phyloP scores from a whole-genome alignment of 1,140 invertebrate genomes.

The Parapsyche elsis region DNA sequence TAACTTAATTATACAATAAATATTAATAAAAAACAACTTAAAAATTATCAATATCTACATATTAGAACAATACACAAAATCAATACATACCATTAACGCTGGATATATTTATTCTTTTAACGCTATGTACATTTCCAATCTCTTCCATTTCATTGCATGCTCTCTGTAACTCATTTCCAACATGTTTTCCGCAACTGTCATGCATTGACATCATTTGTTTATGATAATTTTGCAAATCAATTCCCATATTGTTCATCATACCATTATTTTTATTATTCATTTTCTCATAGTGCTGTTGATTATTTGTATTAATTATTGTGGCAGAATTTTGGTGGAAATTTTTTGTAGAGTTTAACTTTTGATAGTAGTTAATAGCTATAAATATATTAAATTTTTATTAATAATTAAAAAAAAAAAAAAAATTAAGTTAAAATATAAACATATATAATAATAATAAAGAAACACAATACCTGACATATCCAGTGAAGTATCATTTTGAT shows the following conservation, averaged over 20 bases:
- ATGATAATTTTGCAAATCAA: slow-evolving; percentile 46
- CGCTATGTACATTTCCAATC: slow-evolving; percentile 46
- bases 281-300: slow-evolving; percentile 51
- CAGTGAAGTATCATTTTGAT: slow-evolving; percentile 39
- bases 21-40: no score
- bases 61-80: no score
- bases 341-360: slow-evolving; percentile 61
- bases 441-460: neutral
- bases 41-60: no score
- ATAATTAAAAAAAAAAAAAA: no score
- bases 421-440: slow-evolving; percentile 57
- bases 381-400: slow-evolving; percentile 64
- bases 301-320: slow-evolving; percentile 62
- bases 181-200: slow-evolving; percentile 19
- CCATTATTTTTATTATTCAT: slow-evolving; percentile 37
- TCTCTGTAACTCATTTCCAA: slow-evolving; percentile 40
- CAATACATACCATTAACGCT: slow-evolving; percentile 52
- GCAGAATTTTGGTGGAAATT: slow-evolving; percentile 57
- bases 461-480: slow-evolving; percentile 29
- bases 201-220: slow-evolving; percentile 52
- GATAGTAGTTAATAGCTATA: slow-evolving; percentile 62
- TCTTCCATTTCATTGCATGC: slow-evolving; percentile 48
- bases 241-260: slow-evolving; percentile 57
- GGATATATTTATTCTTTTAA: slow-evolving; percentile 51
- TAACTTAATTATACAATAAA: no score